phyloP scores from a whole-genome alignment of 2,888 invertebrate species.

The Aproaerema taeniolella region DNA sequence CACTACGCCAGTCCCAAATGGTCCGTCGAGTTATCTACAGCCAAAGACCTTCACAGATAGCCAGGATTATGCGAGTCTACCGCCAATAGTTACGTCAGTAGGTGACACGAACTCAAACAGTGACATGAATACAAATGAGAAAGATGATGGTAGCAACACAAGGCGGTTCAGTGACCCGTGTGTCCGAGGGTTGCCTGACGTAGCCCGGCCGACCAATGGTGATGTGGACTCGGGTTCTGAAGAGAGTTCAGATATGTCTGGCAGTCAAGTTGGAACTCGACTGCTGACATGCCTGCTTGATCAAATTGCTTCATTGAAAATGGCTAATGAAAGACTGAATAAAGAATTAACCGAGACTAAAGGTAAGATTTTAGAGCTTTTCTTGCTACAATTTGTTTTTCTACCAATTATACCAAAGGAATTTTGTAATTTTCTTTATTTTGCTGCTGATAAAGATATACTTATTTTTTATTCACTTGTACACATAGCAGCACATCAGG shows the following conservation, averaged over 20 bases:
- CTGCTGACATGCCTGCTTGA: slow-evolving; percentile 81
- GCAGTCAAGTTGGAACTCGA: slow-evolving; percentile 75
- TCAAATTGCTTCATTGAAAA: slow-evolving; percentile 84
- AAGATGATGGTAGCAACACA: slow-evolving; percentile 69
- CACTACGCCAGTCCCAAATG: slow-evolving; percentile 36
- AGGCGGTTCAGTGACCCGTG: slow-evolving; percentile 84
- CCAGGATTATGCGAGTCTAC: slow-evolving; percentile 82
- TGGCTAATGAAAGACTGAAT: slow-evolving; percentile 84
- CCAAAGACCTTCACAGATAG: slow-evolving; percentile 61
- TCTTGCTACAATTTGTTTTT: neutral
- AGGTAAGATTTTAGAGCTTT: slow-evolving; percentile 71
- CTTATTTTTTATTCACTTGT: no score
- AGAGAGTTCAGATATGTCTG: slow-evolving; percentile 70
- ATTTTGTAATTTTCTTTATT: neutral
- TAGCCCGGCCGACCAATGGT: slow-evolving; percentile 58
- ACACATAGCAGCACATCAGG: no score
- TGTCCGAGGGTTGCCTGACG: slow-evolving; percentile 67
- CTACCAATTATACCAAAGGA: no score
- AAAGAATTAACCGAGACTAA: slow-evolving; percentile 86
- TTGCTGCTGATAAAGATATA: slow-evolving; percentile 10
- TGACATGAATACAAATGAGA: slow-evolving; percentile 68
- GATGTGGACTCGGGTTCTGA: slow-evolving; percentile 74
- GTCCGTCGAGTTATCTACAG: slow-evolving; percentile 46
- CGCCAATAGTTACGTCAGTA: slow-evolving; percentile 80
- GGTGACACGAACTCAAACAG: slow-evolving; percentile 67